Evolutionary conservation across 1,140 invertebrate genomes (phyloP), one percentile per base, ranked within the genome.

Genomic region (Drosophila arawakana): DNA sequence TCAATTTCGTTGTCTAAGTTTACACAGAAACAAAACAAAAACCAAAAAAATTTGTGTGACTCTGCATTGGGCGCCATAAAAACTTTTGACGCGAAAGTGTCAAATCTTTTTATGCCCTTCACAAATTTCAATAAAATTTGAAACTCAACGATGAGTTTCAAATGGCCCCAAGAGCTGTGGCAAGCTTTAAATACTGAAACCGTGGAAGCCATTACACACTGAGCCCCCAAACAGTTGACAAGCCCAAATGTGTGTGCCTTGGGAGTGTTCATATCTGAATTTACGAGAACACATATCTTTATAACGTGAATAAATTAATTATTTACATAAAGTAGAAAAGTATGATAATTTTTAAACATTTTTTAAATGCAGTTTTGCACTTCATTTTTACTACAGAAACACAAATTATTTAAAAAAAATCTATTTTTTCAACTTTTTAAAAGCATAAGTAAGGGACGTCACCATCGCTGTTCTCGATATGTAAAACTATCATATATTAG

Each of bases 71-170:
- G 39, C 44, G 58, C 50, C 79, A 71, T 78, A 70, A 77, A 63
- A 78, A 39, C 47, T 39, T 67, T 66, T 70, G 63, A 76, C 66
- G 49, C 59, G 60, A 81, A 82, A 85, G 82, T 88, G 82, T 85
- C 82, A 88, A 88, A 88, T 86, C 25, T 76, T 82, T 76, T 76
- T 47, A 79, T 86, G 81, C 81, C 79, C 79, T 85, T 85, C 81
- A 76, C 67, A 65, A 72, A 82, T 76, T 88, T 76, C 68, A 86
- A 86, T 73, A 71, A 79, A 79, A 55, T 76, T 67, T 44, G 47
- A 62, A 79, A 50, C 63, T 82, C 57, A 70, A 76, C 72, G 71
- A 77, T 59, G 34, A 59, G 39, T 50, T n/a, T n/a, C 8, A 54
- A 41, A 58, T 68, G 58, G n/a, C 18, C 13, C 49, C 59, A 0